A percentile compares a stretch with the other conserved stretches of the same genome.
Evolutionary conservation across 2,113 vertebrate species (phyloP).

Genomic region (Amphilophus citrinellus): DNA sequence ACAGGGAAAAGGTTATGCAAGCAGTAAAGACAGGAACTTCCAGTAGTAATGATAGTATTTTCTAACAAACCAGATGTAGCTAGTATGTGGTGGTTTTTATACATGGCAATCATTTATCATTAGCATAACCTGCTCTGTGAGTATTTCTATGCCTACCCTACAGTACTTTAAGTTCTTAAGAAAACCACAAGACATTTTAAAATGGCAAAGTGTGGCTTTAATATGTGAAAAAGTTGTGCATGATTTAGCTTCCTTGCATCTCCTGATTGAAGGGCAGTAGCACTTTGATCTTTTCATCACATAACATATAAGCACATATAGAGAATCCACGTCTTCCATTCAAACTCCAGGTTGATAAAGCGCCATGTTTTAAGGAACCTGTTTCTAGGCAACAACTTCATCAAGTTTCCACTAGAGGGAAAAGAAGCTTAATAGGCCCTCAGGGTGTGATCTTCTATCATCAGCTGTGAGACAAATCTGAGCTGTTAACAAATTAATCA

Average conservation of each 20-base stretch:
- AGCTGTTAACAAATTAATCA: conserved; percentile 51
- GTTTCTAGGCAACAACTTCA: conserved; percentile 58
- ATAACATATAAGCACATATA: not conserved
- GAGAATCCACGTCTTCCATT: not conserved
- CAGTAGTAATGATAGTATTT: not conserved
- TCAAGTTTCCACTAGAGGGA: conserved; percentile 25
- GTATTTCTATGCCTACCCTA: too few species aligned
- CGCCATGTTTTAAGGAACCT: conserved; percentile 30
- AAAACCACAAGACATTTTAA: too few species aligned
- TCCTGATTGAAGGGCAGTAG: not conserved
- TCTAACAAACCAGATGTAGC: not conserved
- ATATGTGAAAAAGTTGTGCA: not conserved
- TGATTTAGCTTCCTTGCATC: not conserved
- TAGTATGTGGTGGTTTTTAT: not conserved
- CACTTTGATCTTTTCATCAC: fast-evolving
- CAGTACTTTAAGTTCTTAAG: too few species aligned
- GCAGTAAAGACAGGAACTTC: not conserved
- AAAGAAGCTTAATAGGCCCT: conserved; percentile 20
- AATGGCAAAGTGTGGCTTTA: too few species aligned
- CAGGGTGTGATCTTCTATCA: conserved; percentile 30
- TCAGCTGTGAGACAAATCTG: conserved; percentile 41
- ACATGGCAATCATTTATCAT: not conserved
- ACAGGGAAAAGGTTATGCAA: not conserved
- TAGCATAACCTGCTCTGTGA: not conserved
- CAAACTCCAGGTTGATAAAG: not conserved